Evolutionary conservation across 2,888 invertebrate genomes (phyloP).

Genomic region (Apodemia duryi): DNA sequence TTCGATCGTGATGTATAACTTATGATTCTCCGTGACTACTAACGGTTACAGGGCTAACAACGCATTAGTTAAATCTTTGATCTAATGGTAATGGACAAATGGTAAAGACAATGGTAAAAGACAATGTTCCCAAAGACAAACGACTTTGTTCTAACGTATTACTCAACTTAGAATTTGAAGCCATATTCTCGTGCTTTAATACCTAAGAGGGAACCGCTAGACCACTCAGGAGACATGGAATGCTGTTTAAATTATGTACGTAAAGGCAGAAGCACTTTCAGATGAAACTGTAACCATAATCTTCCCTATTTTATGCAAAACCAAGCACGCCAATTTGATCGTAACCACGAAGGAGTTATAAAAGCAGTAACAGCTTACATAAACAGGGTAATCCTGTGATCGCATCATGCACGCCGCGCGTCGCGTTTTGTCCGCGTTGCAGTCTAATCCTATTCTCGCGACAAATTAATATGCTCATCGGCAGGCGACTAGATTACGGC

Average conservation of each 20-base stretch:
- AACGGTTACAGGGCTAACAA: too few relatives aligned
- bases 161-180: too few relatives aligned
- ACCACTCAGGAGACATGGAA: too few relatives aligned
- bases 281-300: background rate
- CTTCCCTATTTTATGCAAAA: background rate
- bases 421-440: slow-evolving; percentile 36
- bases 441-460: slow-evolving; percentile 71
- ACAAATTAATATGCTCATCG: slow-evolving; percentile 79
- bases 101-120: too few relatives aligned
- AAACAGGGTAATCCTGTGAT: slow-evolving; percentile 45
- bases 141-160: too few relatives aligned
- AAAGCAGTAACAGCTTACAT: slow-evolving; percentile 22
- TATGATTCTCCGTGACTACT: too few relatives aligned
- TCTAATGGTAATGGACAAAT: too few relatives aligned
- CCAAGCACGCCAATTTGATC: background rate
- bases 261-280: background rate
- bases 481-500: slow-evolving; percentile 74
- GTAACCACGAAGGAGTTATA: slow-evolving; percentile 18
- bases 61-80: too few relatives aligned
- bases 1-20: too few relatives aligned
- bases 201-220: too few relatives aligned
- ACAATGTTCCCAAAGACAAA: too few relatives aligned
- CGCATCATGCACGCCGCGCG: slow-evolving; percentile 45
- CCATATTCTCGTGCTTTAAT: too few relatives aligned
- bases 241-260: background rate